A percentile compares a stretch with the other conserved stretches of the same genome.
phyloP scores from a whole-genome alignment of 2,888 invertebrate species.

The Limnephilus rhombicus region DNA sequence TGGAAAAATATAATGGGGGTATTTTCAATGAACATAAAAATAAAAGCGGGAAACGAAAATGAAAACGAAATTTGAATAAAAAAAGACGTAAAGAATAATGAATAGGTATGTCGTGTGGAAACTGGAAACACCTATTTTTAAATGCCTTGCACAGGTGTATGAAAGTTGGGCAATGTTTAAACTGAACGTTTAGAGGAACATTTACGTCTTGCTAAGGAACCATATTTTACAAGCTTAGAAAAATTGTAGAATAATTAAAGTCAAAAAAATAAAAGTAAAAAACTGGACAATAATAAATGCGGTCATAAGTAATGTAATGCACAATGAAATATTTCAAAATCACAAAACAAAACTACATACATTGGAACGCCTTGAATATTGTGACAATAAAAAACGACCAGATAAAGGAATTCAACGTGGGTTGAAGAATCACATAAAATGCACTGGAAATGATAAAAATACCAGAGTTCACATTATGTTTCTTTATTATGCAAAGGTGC shows the following conservation, averaged over 20 bases:
- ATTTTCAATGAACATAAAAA: no score
- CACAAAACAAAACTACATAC: not conserved
- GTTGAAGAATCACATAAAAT: conserved; percentile 1
- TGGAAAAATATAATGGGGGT: not conserved
- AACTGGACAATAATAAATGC: not conserved
- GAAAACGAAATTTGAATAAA: not conserved
- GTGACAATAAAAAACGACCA: not conserved
- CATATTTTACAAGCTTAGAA: not conserved
- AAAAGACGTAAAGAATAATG: not conserved
- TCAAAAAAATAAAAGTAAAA: not conserved
- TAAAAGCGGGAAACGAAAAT: not conserved
- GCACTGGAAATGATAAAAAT: not conserved
- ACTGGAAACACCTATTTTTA: not conserved
- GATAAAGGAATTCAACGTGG: not conserved
- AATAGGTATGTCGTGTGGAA: not conserved
- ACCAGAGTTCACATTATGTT: not conserved
- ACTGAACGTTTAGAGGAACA: not conserved
- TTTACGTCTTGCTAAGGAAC: not conserved
- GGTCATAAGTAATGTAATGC: not conserved
- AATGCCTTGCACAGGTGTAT: no score
- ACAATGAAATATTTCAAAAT: not conserved
- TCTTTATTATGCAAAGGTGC: not conserved
- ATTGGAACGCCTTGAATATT: not conserved
- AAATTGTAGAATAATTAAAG: not conserved
- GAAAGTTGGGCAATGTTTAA: not conserved